Conservation (phyloP, 2,797 vertebrate species). For the Periophthalmus magnuspinnatus region DNA sequence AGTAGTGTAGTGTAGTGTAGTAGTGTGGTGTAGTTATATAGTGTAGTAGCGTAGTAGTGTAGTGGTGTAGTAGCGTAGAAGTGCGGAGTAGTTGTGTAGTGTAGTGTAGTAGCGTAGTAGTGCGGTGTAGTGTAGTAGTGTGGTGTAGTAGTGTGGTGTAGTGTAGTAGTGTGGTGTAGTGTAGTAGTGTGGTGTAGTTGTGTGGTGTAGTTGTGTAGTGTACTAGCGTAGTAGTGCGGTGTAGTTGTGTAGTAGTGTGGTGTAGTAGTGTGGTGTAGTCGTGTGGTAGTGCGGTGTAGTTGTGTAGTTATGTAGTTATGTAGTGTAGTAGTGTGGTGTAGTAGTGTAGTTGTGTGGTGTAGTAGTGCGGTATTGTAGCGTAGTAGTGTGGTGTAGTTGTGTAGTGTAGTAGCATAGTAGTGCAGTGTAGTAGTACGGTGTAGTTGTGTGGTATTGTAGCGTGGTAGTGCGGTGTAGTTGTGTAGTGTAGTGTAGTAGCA, state of each 20-base stretch:
- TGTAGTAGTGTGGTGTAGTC: too few species aligned
- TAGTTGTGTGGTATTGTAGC: background rate
- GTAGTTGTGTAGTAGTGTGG: background rate
- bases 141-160: constrained; percentile 16
- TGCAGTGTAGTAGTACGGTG: constrained; percentile 8
- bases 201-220: constrained; percentile 14
- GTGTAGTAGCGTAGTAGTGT: constrained; percentile 13
- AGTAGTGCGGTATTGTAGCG: background rate
- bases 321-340: constrained; percentile 4
- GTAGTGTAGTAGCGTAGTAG: constrained; percentile 13
- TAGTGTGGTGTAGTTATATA: too few species aligned
- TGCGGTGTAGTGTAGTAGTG: background rate
- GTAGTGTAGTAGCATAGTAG: constrained; percentile 3
- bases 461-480: constrained; percentile 7
- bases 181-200: constrained; percentile 7
- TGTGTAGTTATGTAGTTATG: too few species aligned
- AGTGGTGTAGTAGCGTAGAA: too few species aligned
- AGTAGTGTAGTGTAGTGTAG: constrained; percentile 10
- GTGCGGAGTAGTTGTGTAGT: too few species aligned
- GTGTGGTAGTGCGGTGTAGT: constrained; percentile 5
- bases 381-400: constrained; percentile 7
- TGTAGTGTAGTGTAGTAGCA: constrained; percentile 17
- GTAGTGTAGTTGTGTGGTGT: too few species aligned
- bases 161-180: background rate
- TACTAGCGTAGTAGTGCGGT: too few species aligned